Conservation (phyloP, 2,797 vertebrate genomes). For the Mus minutoides region DNA sequence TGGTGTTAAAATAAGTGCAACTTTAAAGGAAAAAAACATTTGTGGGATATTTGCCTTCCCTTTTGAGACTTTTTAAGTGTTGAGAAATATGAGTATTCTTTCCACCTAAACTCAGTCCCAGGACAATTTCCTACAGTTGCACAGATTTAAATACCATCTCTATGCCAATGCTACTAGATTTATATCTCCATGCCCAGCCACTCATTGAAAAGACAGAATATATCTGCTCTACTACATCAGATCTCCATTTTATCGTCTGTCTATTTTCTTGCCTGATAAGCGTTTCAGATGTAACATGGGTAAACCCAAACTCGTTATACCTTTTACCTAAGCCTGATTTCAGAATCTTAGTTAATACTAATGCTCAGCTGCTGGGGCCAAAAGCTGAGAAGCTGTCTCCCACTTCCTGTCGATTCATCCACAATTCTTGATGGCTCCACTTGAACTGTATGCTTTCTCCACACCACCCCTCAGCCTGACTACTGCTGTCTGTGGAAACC, state of each 20-base stretch:
- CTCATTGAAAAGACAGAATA: not conserved
- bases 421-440: not conserved
- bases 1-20: conserved; percentile 15
- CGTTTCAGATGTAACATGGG: not conserved
- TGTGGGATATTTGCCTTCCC: not conserved
- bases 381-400: not conserved
- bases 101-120: not conserved
- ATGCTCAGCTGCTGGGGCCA: not conserved
- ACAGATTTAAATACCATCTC: not conserved
- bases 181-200: not conserved
- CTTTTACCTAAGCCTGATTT: not conserved
- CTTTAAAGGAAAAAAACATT: not conserved
- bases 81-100: not conserved
- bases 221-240: not conserved
- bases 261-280: not conserved
- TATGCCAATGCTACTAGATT: not conserved
- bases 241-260: not conserved
- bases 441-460: not conserved
- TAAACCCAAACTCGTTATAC: not conserved
- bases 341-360: not conserved
- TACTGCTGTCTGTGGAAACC: not conserved
- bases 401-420: not conserved
- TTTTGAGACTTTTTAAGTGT: conserved; percentile 11
- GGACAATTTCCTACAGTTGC: not conserved
- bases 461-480: not conserved